phyloP scores from a whole-genome alignment of 1,140 invertebrate species.

The Homalodisca vitripennis region DNA sequence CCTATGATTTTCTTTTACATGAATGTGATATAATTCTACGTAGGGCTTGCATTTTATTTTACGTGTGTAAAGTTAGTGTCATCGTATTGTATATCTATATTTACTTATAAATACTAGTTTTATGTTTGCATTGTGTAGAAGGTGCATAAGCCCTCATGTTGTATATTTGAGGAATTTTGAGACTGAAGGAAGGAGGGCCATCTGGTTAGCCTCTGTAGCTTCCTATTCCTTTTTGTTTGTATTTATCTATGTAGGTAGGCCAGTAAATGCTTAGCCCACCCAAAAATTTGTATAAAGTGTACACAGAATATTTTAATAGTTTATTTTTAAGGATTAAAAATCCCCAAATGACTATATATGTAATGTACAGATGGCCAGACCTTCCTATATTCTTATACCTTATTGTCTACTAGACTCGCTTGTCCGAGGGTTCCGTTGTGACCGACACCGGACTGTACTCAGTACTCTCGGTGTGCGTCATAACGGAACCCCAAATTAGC shows the following conservation, averaged over 20 bases:
- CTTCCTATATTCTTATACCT: conserved; percentile 37
- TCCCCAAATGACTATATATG: conserved; percentile 13
- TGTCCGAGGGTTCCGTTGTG: not conserved
- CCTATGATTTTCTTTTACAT: conserved; percentile 33
- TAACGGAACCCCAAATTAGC: conserved; percentile 4
- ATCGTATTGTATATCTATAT: conserved; percentile 31
- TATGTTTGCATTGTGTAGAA: conserved; percentile 36
- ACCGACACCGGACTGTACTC: not conserved
- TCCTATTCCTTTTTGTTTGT: conserved; percentile 31
- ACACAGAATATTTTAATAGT: conserved; percentile 28
- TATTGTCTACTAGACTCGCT: conserved; percentile 23
- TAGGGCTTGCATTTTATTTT: conserved; percentile 43
- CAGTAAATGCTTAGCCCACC: conserved; percentile 33
- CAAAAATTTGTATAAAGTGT: conserved; percentile 30
- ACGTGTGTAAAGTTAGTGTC: conserved; percentile 39
- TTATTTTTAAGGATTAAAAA: conserved; percentile 29
- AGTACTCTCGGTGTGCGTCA: not conserved
- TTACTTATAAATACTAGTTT: conserved; percentile 32
- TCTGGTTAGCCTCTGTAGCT: conserved; percentile 29
- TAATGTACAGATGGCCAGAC: conserved; percentile 36
- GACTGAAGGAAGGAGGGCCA: conserved; percentile 42
- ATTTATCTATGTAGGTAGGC: conserved; percentile 30
- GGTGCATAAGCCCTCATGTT: conserved; percentile 30
- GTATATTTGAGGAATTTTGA: conserved; percentile 40
- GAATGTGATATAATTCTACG: conserved; percentile 43